These are phyloP conservation scores for Crotalus horridus DNA, from an alignment of 2,113 vertebrate species.

Conservation along the genomic window DNA sequence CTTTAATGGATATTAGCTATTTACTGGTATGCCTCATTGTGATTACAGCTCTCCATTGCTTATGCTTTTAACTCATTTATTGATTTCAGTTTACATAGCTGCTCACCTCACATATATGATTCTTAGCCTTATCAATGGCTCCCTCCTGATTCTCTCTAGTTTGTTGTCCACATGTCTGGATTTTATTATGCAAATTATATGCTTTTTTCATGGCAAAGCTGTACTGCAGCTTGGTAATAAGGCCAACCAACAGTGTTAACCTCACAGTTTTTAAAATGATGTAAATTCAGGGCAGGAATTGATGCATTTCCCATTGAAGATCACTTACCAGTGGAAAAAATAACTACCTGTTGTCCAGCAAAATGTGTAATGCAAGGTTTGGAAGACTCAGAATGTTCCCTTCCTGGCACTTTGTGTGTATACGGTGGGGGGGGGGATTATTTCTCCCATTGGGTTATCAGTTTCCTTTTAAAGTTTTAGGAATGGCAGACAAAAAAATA, in stretches of 20 bases:
- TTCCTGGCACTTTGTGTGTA: neutral
- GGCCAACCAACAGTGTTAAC: neutral
- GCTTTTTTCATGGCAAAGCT: neutral
- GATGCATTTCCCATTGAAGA: neutral
- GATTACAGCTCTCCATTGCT: neutral
- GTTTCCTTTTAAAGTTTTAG: neutral
- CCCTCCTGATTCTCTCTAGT: neutral
- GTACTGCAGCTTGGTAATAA: neutral
- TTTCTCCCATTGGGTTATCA: neutral
- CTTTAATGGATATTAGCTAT: neutral
- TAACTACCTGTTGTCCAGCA: neutral
- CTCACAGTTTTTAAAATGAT: neutral
- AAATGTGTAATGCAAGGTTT: neutral
- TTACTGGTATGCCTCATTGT: neutral
- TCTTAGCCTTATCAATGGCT: neutral
- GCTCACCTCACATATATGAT: neutral
- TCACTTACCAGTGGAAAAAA: neutral
- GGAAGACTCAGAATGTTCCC: neutral
- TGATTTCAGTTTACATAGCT: neutral
- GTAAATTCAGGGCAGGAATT: neutral
- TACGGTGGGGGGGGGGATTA: rapidly evolving
- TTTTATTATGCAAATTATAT: neutral
- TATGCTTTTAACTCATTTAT: neutral
- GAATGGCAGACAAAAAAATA: neutral
- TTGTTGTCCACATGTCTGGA: neutral